phyloP scores from a whole-genome alignment of 2,888 invertebrate genomes.

The Zygogramma bicolorata region DNA sequence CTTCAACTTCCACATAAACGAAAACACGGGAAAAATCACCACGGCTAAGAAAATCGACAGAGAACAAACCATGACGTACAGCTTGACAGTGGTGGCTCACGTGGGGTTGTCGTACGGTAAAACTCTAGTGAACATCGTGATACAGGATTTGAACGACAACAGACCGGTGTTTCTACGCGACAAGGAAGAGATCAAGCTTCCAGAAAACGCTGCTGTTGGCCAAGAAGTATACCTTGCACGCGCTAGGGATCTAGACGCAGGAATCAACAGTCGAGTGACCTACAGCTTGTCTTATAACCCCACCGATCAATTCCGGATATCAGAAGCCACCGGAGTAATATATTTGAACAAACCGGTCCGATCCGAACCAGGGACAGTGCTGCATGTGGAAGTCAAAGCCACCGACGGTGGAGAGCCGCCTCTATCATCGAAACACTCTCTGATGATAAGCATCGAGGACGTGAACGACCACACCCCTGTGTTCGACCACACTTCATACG shows the following conservation, averaged over 20 bases:
- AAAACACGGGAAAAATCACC: constrained; percentile 81
- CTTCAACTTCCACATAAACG: constrained; percentile 84
- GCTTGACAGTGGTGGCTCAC: constrained; percentile 83
- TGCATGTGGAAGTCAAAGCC: constrained; percentile 84
- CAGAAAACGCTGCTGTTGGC: constrained; percentile 93
- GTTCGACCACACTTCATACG: constrained; percentile 92
- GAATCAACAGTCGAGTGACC: constrained; percentile 87
- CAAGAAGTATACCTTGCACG: constrained; percentile 91
- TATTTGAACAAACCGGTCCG: constrained; percentile 86
- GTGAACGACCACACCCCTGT: constrained; percentile 97
- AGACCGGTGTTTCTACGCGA: constrained; percentile 85
- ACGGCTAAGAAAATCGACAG: constrained; percentile 86
- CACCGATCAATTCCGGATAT: constrained; percentile 85
- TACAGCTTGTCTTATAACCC: constrained; percentile 86
- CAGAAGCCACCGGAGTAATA: constrained; percentile 88
- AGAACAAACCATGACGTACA: constrained; percentile 82
- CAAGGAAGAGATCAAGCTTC: constrained; percentile 82
- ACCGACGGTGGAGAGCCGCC: constrained; percentile 85
- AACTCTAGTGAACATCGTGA: constrained; percentile 82
- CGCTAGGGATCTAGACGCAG: constrained; percentile 89
- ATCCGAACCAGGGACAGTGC: constrained; percentile 77
- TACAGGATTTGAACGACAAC: constrained; percentile 93
- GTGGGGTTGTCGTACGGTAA: constrained; percentile 82
- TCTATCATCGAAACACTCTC: constrained; percentile 80
- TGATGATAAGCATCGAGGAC: constrained; percentile 82